A percentile compares a stretch with the other conserved stretches of the same genome.
These are phyloP conservation scores for Diadema setosum DNA, from an alignment of 35 echinoderm and acorn worm species.

Conservation along the genomic window DNA sequence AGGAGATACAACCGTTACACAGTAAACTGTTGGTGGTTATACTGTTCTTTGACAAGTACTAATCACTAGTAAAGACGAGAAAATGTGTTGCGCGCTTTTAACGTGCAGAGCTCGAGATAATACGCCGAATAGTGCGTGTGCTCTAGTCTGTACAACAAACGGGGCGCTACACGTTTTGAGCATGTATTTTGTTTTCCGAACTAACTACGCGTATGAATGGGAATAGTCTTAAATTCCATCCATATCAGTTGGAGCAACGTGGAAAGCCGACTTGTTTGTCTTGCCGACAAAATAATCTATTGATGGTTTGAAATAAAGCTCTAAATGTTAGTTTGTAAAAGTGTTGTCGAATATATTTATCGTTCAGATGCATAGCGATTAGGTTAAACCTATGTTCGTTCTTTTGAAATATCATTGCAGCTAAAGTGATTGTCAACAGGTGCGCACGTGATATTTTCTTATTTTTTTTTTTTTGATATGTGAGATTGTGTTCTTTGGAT, in stretches of 20 bases:
- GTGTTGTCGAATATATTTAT: not conserved
- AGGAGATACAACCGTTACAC: no score
- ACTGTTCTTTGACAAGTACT: no score
- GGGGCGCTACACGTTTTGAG: not conserved
- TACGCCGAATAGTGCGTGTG: no score
- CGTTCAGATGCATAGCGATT: not conserved
- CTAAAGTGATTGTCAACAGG: not conserved
- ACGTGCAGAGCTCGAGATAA: not conserved
- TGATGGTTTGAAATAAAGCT: no score
- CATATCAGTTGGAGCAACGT: no score
- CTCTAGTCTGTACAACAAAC: no score
- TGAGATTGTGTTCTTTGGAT: not conserved
- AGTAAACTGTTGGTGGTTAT: no score
- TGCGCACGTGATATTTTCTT: not conserved
- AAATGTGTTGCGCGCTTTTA: not conserved
- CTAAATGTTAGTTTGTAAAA: not conserved
- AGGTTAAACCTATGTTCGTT: no score
- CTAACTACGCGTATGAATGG: not conserved
- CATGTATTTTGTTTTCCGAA: not conserved
- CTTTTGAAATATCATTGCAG: not conserved
- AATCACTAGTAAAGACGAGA: no score
- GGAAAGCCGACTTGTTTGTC: no score
- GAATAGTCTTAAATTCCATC: not conserved
- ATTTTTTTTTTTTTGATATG: not conserved
- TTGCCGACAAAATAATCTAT: not conserved